phyloP scores from a whole-genome alignment of 2,113 vertebrate species.

The Eidolon helvum region DNA sequence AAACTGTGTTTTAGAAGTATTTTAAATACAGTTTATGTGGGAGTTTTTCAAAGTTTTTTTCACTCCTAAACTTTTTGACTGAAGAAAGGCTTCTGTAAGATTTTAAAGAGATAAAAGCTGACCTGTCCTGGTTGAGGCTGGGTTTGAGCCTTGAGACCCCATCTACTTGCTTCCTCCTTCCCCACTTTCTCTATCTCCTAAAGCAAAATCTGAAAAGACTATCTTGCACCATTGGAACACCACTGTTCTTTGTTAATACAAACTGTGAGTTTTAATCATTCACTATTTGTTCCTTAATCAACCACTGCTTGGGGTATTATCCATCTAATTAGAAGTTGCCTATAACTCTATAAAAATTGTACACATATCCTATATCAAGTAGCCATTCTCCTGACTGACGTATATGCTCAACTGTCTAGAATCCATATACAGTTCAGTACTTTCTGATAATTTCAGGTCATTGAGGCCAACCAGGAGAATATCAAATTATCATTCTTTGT shows the following conservation, averaged over 20 bases:
- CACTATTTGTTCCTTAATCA: background rate
- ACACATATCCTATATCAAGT: background rate
- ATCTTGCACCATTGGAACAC: background rate
- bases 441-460: background rate
- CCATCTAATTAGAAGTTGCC: background rate
- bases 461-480: background rate
- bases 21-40: background rate
- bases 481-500: conserved; percentile 34
- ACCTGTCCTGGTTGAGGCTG: background rate
- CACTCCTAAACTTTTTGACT: background rate
- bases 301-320: background rate
- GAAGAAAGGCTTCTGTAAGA: background rate
- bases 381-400: background rate
- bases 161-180: background rate
- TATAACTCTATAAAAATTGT: background rate
- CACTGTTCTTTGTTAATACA: background rate
- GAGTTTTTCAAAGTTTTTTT: background rate
- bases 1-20: background rate
- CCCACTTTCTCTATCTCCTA: background rate
- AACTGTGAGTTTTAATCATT: background rate
- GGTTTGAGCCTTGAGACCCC: background rate
- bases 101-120: background rate
- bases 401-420: background rate
- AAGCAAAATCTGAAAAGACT: background rate
- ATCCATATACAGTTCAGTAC: background rate